Evolutionary conservation across 1,140 invertebrate species (phyloP).

Genomic region (Cydia amplana): DNA sequence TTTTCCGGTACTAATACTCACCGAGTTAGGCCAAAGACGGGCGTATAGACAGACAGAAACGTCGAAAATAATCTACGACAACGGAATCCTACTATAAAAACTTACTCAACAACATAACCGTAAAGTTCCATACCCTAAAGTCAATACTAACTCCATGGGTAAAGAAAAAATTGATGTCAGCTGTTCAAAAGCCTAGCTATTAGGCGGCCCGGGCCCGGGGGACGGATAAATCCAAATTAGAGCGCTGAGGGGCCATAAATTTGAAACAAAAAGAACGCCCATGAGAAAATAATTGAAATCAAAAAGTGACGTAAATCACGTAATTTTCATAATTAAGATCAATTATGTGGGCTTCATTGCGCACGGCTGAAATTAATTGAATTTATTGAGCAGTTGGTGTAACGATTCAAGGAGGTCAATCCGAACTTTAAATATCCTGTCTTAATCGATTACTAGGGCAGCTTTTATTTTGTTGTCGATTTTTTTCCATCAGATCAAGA

Average conservation of each 20-base stretch:
- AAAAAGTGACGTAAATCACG: slow-evolving; percentile 25
- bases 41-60: no score
- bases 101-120: background rate
- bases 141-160: slow-evolving; percentile 23
- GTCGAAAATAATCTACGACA: no score
- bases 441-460: no score
- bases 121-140: slow-evolving; percentile 15
- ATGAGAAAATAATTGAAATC: slow-evolving; percentile 26
- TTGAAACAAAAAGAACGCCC: slow-evolving; percentile 31
- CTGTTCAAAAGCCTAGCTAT: slow-evolving; percentile 31
- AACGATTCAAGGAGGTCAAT: background rate
- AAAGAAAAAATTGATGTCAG: slow-evolving; percentile 29
- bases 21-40: no score
- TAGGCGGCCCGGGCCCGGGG: slow-evolving; percentile 3
- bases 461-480: no score
- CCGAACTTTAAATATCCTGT: no score
- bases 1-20: no score
- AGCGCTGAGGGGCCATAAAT: slow-evolving; percentile 27
- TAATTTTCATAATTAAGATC: slow-evolving; percentile 30
- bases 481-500: no score
- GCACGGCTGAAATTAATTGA: slow-evolving; percentile 26
- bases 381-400: background rate
- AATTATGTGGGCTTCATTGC: slow-evolving; percentile 32
- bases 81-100: background rate
- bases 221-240: slow-evolving; percentile 25